Evolutionary conservation across 2,797 vertebrate genomes (phyloP).

Genomic region (Darevskia mixta): DNA sequence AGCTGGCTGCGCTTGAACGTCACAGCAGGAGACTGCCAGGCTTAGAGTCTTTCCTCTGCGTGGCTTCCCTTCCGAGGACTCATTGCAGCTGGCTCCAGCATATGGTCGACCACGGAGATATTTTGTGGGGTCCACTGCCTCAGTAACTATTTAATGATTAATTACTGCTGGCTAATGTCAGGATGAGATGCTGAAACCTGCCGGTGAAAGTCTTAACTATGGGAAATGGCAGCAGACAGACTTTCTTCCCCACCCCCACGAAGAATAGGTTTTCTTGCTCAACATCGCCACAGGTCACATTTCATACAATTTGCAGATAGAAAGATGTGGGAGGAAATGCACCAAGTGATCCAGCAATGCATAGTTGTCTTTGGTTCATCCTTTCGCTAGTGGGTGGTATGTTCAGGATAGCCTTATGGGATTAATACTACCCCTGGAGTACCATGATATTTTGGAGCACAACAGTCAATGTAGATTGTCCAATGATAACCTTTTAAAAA

Average conservation of each 20-base stretch:
- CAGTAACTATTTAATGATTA: conserved; percentile 81
- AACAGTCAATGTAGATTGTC: no score
- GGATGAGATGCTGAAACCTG: conserved; percentile 76
- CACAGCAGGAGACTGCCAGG: conserved; percentile 77
- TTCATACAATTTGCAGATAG: conserved; percentile 70
- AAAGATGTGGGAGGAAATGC: conserved; percentile 58
- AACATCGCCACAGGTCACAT: conserved; percentile 56
- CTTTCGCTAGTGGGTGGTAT: background rate
- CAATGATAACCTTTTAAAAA: no score
- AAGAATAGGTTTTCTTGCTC: conserved; percentile 59
- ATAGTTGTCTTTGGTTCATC: background rate
- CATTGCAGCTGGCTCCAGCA: conserved; percentile 82
- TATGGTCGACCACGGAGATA: conserved; percentile 79
- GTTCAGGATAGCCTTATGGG: background rate
- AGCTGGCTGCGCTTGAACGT: conserved; percentile 70
- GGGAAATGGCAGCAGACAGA: conserved; percentile 77
- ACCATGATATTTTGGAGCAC: background rate
- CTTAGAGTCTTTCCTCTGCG: conserved; percentile 66
- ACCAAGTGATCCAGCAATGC: conserved; percentile 58
- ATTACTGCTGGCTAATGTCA: conserved; percentile 81
- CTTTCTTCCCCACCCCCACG: conserved; percentile 62
- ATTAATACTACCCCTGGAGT: background rate
- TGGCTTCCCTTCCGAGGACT: conserved; percentile 66
- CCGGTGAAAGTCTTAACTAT: conserved; percentile 78
- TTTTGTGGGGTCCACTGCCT: conserved; percentile 78